Conservation (phyloP, 2,888 invertebrate species). For the Nemurella pictetii region DNA sequence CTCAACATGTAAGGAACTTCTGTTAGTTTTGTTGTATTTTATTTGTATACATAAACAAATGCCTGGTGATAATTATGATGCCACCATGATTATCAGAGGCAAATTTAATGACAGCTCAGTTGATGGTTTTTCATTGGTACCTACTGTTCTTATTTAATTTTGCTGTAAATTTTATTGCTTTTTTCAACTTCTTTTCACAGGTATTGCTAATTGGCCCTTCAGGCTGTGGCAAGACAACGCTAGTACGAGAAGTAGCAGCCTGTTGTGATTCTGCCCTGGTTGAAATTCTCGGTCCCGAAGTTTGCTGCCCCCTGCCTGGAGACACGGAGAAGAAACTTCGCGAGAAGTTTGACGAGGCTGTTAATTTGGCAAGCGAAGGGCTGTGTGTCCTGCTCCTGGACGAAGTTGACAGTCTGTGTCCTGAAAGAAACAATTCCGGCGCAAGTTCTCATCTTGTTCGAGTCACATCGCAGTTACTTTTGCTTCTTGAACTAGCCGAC, state of each 20-base stretch:
- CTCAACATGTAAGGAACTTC: conserved; percentile 34
- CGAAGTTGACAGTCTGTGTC: conserved; percentile 54
- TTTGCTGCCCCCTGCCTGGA: conserved; percentile 57
- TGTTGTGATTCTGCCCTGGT: conserved; percentile 55
- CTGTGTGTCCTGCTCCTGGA: conserved; percentile 52
- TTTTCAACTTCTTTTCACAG: conserved; percentile 37
- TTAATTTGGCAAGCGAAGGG: conserved; percentile 50
- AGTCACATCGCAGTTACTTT: conserved; percentile 54
- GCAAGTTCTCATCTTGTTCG: conserved; percentile 50
- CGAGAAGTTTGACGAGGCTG: conserved; percentile 54
- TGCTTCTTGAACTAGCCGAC: conserved; percentile 55
- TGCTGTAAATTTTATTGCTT: no score
- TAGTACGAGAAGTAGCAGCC: conserved; percentile 56
- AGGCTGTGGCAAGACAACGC: conserved; percentile 62
- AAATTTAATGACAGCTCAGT: no score
- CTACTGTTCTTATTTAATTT: no score
- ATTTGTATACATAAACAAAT: no score
- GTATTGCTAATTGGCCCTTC: conserved; percentile 58
- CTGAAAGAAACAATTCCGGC: conserved; percentile 47
- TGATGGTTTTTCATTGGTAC: no score
- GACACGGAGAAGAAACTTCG: conserved; percentile 57
- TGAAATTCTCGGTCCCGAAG: conserved; percentile 52
- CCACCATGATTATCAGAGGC: no score
- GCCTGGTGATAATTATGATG: no score
- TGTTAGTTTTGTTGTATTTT: neutral